phyloP scores from a whole-genome alignment of 2,797 vertebrate species.

The Melanotaenia parkinsoni region DNA sequence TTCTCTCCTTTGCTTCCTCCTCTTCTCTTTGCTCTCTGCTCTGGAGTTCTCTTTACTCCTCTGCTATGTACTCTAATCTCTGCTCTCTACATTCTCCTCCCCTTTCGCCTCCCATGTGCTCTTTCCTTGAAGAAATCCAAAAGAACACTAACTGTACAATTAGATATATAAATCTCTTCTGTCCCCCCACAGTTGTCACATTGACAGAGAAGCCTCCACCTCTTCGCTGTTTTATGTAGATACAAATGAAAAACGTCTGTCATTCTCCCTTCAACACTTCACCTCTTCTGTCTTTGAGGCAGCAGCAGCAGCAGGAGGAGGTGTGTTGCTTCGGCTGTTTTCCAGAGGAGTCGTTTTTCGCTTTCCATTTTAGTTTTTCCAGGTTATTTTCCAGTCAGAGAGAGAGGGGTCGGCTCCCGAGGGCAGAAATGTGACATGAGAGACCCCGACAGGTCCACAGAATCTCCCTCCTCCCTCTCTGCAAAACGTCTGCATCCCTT shows the following conservation, averaged over 20 bases:
- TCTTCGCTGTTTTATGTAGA: conserved; percentile 39
- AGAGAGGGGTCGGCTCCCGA: conserved; percentile 59
- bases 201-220: conserved; percentile 17
- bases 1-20: conserved; percentile 23
- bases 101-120: conserved; percentile 35
- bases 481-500: conserved; percentile 42
- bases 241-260: conserved; percentile 33
- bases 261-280: conserved; percentile 35
- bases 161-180: conserved; percentile 56
- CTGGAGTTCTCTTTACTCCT: conserved; percentile 26
- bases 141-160: conserved; percentile 52
- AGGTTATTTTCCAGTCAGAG: conserved; percentile 58
- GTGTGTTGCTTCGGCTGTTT: conserved; percentile 28
- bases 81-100: conserved; percentile 22
- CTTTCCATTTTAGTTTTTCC: conserved; percentile 52
- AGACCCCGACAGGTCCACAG: conserved; percentile 55
- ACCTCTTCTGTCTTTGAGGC: conserved; percentile 30
- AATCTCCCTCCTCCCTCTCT: conserved; percentile 42
- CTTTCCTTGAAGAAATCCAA: conserved; percentile 38
- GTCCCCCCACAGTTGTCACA: conserved; percentile 38
- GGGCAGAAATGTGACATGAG: conserved; percentile 65
- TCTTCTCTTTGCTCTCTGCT: conserved; percentile 24
- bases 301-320: conserved; percentile 30
- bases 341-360: conserved; percentile 29
- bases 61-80: conserved; percentile 11